Percentiles rank a stretch among this genome's conserved stretches.
phyloP scores from a whole-genome alignment of 2,113 vertebrate genomes.

The Andinoacara biseriatus region DNA sequence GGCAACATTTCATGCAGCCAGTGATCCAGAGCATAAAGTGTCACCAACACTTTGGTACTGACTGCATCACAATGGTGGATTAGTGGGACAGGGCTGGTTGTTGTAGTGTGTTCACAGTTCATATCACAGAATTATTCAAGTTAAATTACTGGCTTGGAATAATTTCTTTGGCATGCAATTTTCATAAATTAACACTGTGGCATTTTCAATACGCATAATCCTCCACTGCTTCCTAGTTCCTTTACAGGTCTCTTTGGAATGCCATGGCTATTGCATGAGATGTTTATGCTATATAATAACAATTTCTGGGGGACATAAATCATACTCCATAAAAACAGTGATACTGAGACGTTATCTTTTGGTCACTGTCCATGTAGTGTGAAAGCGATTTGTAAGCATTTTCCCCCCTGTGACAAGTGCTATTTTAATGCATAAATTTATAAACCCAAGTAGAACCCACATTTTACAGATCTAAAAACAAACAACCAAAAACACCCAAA shows the following conservation, averaged over 20 bases:
- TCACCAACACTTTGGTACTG: neutral
- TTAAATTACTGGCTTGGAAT: neutral
- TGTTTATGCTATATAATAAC: neutral
- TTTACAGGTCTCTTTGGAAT: neutral
- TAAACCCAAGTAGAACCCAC: slow-evolving; percentile 18
- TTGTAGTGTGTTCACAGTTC: slow-evolving; percentile 36
- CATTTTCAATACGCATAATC: neutral
- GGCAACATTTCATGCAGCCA: neutral
- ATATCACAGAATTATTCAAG: slow-evolving; percentile 32
- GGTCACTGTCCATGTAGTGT: slow-evolving; percentile 37
- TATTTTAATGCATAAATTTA: slow-evolving; percentile 9
- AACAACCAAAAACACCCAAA: neutral
- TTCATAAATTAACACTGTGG: slow-evolving; percentile 27
- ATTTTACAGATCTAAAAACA: slow-evolving; percentile 21
- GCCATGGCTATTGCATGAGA: slow-evolving; percentile 38
- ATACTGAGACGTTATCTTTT: neutral
- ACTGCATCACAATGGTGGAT: neutral
- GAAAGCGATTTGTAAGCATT: slow-evolving; percentile 3
- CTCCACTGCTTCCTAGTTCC: slow-evolving; percentile 13
- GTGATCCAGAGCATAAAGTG: neutral
- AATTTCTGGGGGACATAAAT: neutral
- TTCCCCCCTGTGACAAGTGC: neutral
- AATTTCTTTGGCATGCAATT: slow-evolving; percentile 20
- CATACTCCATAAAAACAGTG: neutral
- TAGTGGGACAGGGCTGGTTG: neutral